Evolutionary conservation across 37 sponge, comb jelly and placozoan genomes (phyloP).

Genomic region (Geodia barretti): DNA sequence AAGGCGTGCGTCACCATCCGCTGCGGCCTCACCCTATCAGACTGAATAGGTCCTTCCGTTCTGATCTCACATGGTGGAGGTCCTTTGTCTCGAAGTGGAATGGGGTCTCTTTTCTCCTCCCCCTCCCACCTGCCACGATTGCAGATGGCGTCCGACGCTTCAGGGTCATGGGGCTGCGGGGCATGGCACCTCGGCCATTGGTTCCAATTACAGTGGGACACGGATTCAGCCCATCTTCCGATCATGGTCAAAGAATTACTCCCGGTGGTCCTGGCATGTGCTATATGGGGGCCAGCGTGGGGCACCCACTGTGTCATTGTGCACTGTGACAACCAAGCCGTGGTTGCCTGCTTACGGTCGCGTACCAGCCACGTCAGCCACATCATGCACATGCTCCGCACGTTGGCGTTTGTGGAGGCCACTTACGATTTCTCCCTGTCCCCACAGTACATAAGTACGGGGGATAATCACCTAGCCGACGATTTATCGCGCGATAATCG

Average conservation of each 20-base stretch:
- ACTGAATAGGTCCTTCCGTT: constrained; percentile 13
- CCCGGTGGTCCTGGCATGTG: constrained; percentile 25
- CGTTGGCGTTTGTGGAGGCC: constrained; percentile 22
- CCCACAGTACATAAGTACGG: background rate
- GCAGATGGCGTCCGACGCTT: constrained; percentile 34
- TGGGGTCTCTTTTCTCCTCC: constrained; percentile 11
- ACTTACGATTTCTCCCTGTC: background rate
- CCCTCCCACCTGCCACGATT: background rate
- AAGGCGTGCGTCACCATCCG: background rate
- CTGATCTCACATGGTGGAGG: constrained; percentile 36
- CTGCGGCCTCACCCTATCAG: constrained; percentile 10
- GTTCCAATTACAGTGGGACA: constrained; percentile 55
- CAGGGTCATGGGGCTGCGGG: constrained; percentile 60
- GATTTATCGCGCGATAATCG: constrained; percentile 39
- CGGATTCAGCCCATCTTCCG: background rate
- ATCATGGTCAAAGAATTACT: constrained; percentile 51
- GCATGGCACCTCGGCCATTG: constrained; percentile 30
- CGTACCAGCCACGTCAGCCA: constrained; percentile 1
- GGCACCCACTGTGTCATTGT: constrained; percentile 1
- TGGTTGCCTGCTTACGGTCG: constrained; percentile 26
- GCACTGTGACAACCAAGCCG: constrained; percentile 55
- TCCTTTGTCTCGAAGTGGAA: constrained; percentile 9
- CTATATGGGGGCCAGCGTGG: constrained; percentile 42
- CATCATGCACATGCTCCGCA: constrained; percentile 43
- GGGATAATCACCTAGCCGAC: constrained; percentile 40